Conservation (phyloP, 2,113 vertebrate genomes). For the Poecile atricapillus region DNA sequence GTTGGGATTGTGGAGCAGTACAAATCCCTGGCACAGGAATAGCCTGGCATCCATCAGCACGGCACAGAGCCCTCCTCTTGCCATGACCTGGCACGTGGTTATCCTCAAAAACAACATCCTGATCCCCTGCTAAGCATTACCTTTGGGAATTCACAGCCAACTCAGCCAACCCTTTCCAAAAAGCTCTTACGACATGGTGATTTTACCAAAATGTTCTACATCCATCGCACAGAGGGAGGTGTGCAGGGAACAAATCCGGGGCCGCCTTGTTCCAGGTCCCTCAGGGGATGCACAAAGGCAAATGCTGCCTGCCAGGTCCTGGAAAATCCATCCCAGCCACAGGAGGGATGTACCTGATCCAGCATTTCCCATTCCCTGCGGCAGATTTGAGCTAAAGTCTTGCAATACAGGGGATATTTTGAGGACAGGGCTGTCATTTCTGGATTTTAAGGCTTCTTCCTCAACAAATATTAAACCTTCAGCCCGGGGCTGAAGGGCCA, state of each 20-base stretch:
- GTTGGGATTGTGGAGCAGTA: rapidly evolving
- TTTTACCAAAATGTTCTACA: neutral
- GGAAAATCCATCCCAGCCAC: neutral
- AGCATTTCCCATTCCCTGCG: neutral
- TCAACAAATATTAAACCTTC: neutral
- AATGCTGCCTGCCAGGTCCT: neutral
- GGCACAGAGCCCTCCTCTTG: neutral
- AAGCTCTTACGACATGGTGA: rapidly evolving
- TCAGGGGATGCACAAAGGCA: neutral
- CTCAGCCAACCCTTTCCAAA: neutral
- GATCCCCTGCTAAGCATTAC: neutral
- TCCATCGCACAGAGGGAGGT: rapidly evolving
- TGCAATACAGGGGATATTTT: rapidly evolving
- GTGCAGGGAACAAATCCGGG: neutral
- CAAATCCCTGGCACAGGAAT: neutral
- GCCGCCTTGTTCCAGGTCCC: neutral
- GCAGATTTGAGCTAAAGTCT: neutral
- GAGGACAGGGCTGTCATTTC: neutral
- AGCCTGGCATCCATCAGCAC: neutral
- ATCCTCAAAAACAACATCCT: neutral
- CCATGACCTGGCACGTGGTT: neutral
- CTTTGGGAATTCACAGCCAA: neutral
- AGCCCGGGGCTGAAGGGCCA: neutral
- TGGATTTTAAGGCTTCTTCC: neutral
- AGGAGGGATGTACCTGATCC: neutral